A percentile compares a stretch with the other conserved stretches of the same genome.
These are phyloP conservation scores for Drosophila aff. DNA, from an alignment of 1,140 invertebrate genomes.

Conservation along the genomic window DNA sequence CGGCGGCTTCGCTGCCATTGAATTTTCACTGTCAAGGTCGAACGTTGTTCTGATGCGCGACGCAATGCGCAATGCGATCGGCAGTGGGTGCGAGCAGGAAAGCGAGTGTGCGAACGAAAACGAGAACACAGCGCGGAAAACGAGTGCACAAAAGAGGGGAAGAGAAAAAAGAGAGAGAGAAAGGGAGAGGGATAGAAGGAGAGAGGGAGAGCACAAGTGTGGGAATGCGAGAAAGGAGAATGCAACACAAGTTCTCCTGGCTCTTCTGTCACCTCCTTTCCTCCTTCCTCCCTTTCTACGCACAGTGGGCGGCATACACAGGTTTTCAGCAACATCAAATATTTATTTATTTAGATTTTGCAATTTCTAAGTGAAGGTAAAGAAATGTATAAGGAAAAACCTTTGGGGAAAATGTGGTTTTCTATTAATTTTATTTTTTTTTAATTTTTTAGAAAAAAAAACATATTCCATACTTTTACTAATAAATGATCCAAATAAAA, in stretches of 20 bases:
- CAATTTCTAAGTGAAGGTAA: no score
- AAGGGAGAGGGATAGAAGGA: not conserved
- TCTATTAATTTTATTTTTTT: no score
- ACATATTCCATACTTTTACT: no score
- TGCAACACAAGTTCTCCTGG: constrained; percentile 15
- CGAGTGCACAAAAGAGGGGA: constrained; percentile 29
- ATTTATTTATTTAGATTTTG: not conserved
- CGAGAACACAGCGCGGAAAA: constrained; percentile 28
- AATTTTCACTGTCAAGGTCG: constrained; percentile 85
- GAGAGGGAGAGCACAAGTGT: not conserved
- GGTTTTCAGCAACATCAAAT: not conserved
- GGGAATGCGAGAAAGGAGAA: constrained; percentile 24
- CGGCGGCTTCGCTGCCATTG: constrained; percentile 50
- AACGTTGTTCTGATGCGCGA: constrained; percentile 83
- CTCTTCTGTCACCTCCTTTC: constrained; percentile 9
- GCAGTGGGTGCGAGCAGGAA: constrained; percentile 31
- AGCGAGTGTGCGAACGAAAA: constrained; percentile 43
- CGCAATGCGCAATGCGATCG: constrained; percentile 72
- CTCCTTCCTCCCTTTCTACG: not conserved
- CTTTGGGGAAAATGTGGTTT: no score
- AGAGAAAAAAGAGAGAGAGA: not conserved
- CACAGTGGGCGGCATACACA: constrained; percentile 7
- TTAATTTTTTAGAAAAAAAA: no score
- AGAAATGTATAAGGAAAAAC: no score
- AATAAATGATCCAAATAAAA: no score